Conservation (phyloP, 2,113 vertebrate genomes). For the Lathamus discolor region DNA sequence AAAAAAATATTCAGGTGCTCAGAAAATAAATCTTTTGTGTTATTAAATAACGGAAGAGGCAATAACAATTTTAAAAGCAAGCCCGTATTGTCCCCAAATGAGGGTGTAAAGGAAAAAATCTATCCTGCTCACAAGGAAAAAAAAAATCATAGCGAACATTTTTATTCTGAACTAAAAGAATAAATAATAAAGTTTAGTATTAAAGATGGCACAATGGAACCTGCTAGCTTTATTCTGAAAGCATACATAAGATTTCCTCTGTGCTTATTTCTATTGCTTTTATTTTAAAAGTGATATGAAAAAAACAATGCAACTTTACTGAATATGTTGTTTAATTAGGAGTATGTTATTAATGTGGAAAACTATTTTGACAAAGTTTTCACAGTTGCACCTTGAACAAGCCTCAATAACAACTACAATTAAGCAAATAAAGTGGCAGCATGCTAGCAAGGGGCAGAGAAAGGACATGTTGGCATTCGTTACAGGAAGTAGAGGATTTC, state of each 20-base stretch:
- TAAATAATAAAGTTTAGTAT: not conserved
- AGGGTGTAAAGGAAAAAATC: not conserved
- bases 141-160: not conserved
- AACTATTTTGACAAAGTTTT: not conserved
- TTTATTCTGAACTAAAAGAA: not conserved
- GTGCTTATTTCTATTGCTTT: not conserved
- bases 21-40: not conserved
- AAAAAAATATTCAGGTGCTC: not conserved
- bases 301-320: not conserved
- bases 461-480: not conserved
- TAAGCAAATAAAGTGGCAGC: not conserved
- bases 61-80: not conserved
- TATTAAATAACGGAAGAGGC: not conserved
- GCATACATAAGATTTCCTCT: not conserved
- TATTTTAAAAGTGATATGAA: not conserved
- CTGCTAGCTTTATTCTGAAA: not conserved
- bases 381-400: not conserved
- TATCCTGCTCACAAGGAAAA: not conserved
- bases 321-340: not conserved
- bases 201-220: not conserved
- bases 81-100: not conserved
- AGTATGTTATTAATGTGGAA: not conserved
- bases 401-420: not conserved
- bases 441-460: accelerated
- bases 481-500: not conserved